Evolutionary conservation across 1,140 invertebrate species (phyloP).

Genomic region (Temnothorax curvispinosus): DNA sequence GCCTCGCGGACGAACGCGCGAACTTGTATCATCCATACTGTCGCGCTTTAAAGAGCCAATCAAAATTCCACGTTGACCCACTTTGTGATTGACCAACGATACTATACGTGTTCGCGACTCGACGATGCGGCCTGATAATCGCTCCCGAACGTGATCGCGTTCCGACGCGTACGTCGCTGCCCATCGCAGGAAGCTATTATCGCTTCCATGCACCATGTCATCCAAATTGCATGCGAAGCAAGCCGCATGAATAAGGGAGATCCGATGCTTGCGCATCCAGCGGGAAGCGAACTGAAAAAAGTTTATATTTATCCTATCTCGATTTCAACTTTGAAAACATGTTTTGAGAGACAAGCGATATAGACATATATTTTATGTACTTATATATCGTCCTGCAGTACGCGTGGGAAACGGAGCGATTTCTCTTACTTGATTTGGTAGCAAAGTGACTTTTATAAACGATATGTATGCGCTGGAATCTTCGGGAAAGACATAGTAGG

Average conservation of each 20-base stretch:
- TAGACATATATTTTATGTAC: background rate
- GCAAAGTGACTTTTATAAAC: constrained; percentile 11
- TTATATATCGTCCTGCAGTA: background rate
- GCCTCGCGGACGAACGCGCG: background rate
- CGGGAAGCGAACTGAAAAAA: background rate
- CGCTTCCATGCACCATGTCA: constrained; percentile 10
- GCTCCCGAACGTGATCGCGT: constrained; percentile 18
- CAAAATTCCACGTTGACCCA: constrained; percentile 60
- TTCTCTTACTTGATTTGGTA: background rate
- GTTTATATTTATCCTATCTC: background rate
- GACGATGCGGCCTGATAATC: constrained; percentile 26
- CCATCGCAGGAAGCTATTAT: constrained; percentile 24
- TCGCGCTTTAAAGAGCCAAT: constrained; percentile 60
- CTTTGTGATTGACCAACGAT: constrained; percentile 20
- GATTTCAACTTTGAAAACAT: background rate
- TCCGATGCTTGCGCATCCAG: background rate
- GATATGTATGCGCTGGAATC: background rate
- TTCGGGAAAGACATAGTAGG: background rate
- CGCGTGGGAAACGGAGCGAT: background rate
- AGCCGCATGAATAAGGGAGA: constrained; percentile 3
- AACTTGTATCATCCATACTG: background rate
- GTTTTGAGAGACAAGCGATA: background rate
- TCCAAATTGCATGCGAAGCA: constrained; percentile 33
- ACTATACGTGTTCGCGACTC: background rate
- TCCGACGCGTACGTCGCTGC: constrained; percentile 15